Base-by-base conservation (phyloP, 2,113 vertebrate species). In the Podiceps cristatus region DNA sequence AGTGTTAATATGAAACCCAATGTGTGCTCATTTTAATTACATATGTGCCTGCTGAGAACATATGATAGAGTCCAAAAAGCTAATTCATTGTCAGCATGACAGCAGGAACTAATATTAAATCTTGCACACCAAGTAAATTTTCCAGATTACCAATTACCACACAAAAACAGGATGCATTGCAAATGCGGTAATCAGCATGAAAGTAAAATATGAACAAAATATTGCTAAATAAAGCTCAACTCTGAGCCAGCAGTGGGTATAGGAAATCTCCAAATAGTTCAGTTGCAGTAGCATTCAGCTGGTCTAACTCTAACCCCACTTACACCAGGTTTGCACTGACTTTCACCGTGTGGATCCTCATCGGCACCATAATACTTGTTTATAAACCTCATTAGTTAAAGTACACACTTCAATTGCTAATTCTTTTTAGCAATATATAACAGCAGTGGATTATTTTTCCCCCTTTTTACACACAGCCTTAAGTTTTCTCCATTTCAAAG, bases 51-150 rank as follows among this genome's bases (percentile, higher is more conserved):
- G 88, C 96, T 96, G 97, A 97, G 97, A 94, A 96, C 95, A 93
- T 82, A 94, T 78, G 94, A 97, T 12, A 40, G 79, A 95, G 90
- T 84, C 96, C 93, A 88, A 86, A 89, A 95, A 94, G 94, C 49
- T 98, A 95, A 98, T 97, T 96, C 96, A 55, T 35, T 97, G 96
- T 75, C 97, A 96, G 92, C 91, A 73, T 33, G 95, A 79, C 53
- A 92, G 71, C 79, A 89, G 58, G 68, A 89, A 86, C 92, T 74
- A 95, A 79, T 93, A 96, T 59, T 88, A 94, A 93, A 97, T 80
- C 92, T 88, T 83, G 93, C 87, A 92, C 92, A 89, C 76, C 63
- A 55, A 90, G 67, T 78, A 88, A 68, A 18, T 95, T 88, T 92
- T 91, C 79, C 59, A 78, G 79, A 85, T 96, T 74, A 92, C 72